Percentiles rank a stretch among this genome's conserved stretches.
These are phyloP conservation scores for Phocoena sinus DNA, from an alignment of 2,113 vertebrate genomes.

Conservation along the genomic window DNA sequence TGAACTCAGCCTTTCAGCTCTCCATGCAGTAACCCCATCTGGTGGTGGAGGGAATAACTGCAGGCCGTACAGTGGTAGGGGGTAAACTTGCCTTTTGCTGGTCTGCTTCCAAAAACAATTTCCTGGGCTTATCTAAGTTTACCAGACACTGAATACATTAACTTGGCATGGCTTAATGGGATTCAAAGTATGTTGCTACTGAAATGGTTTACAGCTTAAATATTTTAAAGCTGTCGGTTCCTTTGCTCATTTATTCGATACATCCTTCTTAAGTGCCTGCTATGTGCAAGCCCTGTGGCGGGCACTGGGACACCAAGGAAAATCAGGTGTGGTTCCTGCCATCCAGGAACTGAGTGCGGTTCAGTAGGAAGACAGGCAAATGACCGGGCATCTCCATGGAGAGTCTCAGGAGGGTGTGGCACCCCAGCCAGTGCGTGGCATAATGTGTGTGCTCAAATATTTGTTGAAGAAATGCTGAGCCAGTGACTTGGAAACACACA, in stretches of 20 bases:
- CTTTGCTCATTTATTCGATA: neutral
- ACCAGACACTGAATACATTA: neutral
- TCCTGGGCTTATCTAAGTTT: neutral
- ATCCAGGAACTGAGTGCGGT: neutral
- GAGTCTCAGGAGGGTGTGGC: neutral
- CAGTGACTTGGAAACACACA: neutral
- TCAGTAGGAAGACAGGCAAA: neutral
- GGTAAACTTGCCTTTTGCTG: neutral
- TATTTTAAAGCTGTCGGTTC: neutral
- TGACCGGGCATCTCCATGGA: neutral
- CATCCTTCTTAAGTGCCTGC: neutral
- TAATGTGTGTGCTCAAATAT: neutral
- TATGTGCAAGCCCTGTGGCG: neutral
- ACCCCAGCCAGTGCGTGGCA: neutral
- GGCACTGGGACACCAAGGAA: neutral
- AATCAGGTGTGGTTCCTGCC: neutral
- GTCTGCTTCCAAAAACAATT: neutral
- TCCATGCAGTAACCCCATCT: slow-evolving; percentile 45
- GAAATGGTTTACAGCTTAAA: neutral
- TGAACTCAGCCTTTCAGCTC: neutral
- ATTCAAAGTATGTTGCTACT: neutral
- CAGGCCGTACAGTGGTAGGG: neutral
- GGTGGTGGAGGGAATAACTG: slow-evolving; percentile 24
- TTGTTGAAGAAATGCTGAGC: neutral
- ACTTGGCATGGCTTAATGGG: neutral